Conservation (phyloP, 2,888 invertebrate species). For the Dasypolia templi region DNA sequence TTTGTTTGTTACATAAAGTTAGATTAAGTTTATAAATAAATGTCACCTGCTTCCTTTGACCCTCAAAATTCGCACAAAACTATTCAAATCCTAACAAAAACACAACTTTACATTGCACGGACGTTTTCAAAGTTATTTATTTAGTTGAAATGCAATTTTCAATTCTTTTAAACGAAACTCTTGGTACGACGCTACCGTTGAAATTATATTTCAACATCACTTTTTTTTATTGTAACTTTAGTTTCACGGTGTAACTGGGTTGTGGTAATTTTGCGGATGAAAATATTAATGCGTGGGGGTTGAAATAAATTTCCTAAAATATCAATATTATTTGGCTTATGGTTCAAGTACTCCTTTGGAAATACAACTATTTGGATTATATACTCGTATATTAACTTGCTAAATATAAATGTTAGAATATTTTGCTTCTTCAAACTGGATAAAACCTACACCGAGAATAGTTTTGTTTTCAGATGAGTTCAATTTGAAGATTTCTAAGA, state of each 20-base stretch:
- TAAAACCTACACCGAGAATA: too few species aligned
- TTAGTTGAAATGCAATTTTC: constrained; percentile 36
- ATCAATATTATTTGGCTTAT: constrained; percentile 16
- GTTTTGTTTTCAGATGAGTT: background rate
- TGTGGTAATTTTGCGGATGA: constrained; percentile 10
- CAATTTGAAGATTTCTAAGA: background rate
- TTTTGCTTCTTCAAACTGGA: background rate
- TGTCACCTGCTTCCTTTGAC: background rate
- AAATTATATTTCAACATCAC: constrained; percentile 55
- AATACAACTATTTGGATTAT: background rate
- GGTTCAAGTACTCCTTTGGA: constrained; percentile 9
- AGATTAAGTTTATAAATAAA: background rate
- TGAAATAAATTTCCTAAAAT: constrained; percentile 2
- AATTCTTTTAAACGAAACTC: constrained; percentile 38
- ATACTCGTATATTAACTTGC: background rate
- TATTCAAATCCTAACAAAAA: background rate
- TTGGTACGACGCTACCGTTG: constrained; percentile 17
- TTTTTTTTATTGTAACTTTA: constrained; percentile 54
- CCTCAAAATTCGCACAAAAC: background rate
- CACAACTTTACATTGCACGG: background rate
- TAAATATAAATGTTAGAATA: background rate
- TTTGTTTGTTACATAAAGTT: background rate
- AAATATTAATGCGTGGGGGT: background rate
- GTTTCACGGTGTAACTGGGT: constrained; percentile 48
- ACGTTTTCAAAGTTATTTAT: constrained; percentile 24